Evolutionary conservation across 2,797 vertebrate species (phyloP), one percentile per base, ranked within the genome.

Genomic region (Cyclopterus lumpus): DNA sequence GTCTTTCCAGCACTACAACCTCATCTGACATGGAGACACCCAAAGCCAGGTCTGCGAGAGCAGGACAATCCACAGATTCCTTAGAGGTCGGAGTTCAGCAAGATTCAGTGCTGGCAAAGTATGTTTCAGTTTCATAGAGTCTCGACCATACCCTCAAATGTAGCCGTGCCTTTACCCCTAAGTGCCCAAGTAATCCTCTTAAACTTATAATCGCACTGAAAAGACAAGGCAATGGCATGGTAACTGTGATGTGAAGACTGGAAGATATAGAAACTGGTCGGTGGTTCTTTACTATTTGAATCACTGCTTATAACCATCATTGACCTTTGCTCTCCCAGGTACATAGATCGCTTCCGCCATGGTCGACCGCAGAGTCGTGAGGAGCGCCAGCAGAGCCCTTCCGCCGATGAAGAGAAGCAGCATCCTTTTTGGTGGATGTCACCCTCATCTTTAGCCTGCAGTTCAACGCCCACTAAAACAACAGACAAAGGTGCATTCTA

Each of bases 281-380:
- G 10, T 11, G 1, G 6, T 14, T 51, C 3, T 20, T 51, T 58
- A 40, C 30, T 16, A 1, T 60, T 59, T 20, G 24, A 67, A 40
- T 58, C 5, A 34, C 18, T 22, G 38, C 38, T 38, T 38, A 38
- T 38, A 12, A 38, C 38, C 38, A 38, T 11, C 38, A 38, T 38
- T 38, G 10, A 38, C 38, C 1, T 3, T 51, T 87, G 26, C 8
- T 75, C 69, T 73, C 67, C 1, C 81, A 98, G 97, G 89, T 97
- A 96, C 61, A 83, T 97, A 36, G 94, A 96, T 8, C 94, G 95
- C 49, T 97, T 97, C 89, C 96, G 96, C 49, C 93, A 93, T 4
- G 95, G 96, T 77, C 93, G 57, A 61, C 96, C 97, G 9, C 93
- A 91, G 75, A 97, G 96, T 86, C 93, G 95, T 61, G 91, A 93